phyloP scores from a whole-genome alignment of 1,140 invertebrate species.

The Eumaeus atala region DNA sequence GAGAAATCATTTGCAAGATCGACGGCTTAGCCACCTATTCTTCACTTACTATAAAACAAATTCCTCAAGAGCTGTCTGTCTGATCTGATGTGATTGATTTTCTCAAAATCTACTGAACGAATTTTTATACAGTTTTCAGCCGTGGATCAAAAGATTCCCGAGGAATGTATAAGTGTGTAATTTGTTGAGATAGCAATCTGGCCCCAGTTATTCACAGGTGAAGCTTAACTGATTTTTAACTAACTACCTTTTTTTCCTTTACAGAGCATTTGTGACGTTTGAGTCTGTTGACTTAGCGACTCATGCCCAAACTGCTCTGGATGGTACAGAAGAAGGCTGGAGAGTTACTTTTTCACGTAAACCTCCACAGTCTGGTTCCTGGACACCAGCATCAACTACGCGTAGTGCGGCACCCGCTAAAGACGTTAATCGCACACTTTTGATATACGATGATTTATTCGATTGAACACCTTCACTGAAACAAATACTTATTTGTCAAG shows the following conservation, averaged over 20 bases:
- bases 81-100: too few species aligned
- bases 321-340: slow-evolving; percentile 86
- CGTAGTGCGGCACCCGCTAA: slow-evolving; percentile 52
- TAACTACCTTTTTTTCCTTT: slow-evolving; percentile 38
- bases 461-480: slow-evolving; percentile 31
- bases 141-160: too few species aligned
- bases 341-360: slow-evolving; percentile 37
- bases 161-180: too few species aligned
- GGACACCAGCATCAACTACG: slow-evolving; percentile 40
- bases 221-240: neutral
- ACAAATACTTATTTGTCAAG: too few species aligned
- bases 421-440: slow-evolving; percentile 50
- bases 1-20: too few species aligned
- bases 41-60: too few species aligned
- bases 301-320: slow-evolving; percentile 90
- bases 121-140: too few species aligned
- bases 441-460: slow-evolving; percentile 64
- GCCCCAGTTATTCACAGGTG: too few species aligned
- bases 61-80: too few species aligned
- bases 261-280: slow-evolving; percentile 93
- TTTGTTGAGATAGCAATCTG: too few species aligned
- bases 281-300: slow-evolving; percentile 91
- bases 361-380: slow-evolving; percentile 39
- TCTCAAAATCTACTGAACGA: too few species aligned
- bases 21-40: too few species aligned